Evolutionary conservation across 2,888 invertebrate species (phyloP).

Genomic region (Aporophyla lueneburgensis): DNA sequence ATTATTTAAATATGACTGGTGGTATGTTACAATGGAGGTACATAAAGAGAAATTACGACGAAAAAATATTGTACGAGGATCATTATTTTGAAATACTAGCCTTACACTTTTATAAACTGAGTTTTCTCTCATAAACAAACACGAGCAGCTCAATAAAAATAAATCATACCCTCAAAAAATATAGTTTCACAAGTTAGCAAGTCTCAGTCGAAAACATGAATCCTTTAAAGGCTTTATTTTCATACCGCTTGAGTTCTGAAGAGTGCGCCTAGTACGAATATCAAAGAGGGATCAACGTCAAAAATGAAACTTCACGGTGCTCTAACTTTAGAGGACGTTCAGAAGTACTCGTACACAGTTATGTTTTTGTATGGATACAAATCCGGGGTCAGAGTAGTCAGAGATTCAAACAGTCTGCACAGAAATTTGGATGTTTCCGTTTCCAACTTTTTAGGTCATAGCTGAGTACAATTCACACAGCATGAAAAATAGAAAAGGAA

Average conservation of each 20-base stretch:
- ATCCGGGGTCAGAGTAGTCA: constrained; percentile 8
- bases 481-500: background rate
- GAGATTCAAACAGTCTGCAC: background rate
- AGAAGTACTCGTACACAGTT: constrained; percentile 9
- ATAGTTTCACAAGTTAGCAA: constrained; percentile 21
- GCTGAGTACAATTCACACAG: background rate
- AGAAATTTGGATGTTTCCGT: background rate
- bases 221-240: constrained; percentile 39
- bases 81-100: background rate
- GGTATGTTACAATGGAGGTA: background rate
- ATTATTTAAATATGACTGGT: background rate
- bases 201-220: constrained; percentile 31
- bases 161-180: background rate
- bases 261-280: constrained; percentile 29
- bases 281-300: constrained; percentile 59
- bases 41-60: background rate
- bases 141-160: background rate
- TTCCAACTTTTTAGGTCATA: background rate
- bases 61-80: background rate
- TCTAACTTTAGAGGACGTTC: constrained; percentile 26
- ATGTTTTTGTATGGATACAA: constrained; percentile 19
- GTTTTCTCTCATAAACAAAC: background rate
- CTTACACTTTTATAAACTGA: background rate
- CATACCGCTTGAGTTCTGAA: constrained; percentile 11
- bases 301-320: constrained; percentile 41